Percentiles rank a stretch among this genome's conserved stretches.
These are phyloP conservation scores for Misgurnus anguillicaudatus DNA, from an alignment of 2,113 vertebrate species.

Conservation along the genomic window DNA sequence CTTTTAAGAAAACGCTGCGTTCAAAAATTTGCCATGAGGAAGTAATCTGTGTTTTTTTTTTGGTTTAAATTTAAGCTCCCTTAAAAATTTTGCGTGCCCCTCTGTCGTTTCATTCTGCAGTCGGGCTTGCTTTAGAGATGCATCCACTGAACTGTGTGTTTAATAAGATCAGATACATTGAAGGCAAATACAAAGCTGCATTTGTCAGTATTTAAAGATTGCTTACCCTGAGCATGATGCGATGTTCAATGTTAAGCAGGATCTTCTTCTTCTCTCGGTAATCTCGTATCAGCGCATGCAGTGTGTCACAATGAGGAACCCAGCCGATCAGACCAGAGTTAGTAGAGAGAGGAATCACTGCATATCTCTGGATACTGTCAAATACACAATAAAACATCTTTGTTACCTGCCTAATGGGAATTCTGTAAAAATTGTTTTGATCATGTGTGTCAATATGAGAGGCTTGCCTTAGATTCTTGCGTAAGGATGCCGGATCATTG, in stretches of 20 bases:
- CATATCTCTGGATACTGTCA: constrained; percentile 93
- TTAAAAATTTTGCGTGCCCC: no score
- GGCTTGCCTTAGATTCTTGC: constrained; percentile 93
- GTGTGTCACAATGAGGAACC: constrained; percentile 97
- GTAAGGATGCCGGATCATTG: constrained; percentile 96
- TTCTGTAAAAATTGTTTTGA: neutral
- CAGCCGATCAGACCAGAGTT: constrained; percentile 98
- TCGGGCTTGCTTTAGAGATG: no score
- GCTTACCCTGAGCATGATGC: constrained; percentile 95
- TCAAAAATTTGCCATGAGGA: no score
- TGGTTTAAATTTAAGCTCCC: no score
- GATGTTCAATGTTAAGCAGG: constrained; percentile 96
- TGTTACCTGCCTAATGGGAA: neutral
- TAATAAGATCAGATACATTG: no score
- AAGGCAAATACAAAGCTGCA: neutral
- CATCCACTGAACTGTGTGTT: no score
- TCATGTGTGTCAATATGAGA: neutral
- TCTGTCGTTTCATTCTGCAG: no score
- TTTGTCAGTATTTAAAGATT: neutral
- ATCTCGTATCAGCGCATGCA: constrained; percentile 96
- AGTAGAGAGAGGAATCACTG: constrained; percentile 95
- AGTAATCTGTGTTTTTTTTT: no score
- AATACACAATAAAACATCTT: neutral
- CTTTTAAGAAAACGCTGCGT: no score
- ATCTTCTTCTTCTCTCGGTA: constrained; percentile 99